Base-by-base conservation (phyloP, 2,888 invertebrate species). In the Orchesella flavescens region DNA sequence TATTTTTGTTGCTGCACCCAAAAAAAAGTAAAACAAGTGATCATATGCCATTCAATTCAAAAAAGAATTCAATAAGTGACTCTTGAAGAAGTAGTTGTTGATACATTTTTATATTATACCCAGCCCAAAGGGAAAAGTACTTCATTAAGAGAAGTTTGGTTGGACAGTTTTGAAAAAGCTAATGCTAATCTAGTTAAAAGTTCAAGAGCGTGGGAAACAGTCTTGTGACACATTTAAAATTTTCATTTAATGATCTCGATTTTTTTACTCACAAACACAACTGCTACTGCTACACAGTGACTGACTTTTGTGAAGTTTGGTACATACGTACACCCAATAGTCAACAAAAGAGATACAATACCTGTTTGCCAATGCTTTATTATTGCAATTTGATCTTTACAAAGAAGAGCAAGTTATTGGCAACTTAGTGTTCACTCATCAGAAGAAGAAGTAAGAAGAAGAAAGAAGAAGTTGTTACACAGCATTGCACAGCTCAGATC, bases 121-220 rank as follows among this genome's bases (percentile, higher is more conserved):
- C 34, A 34, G 7, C 34, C 34, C 34, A 2, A 34, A 34, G 34
- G 34, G 34, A n/a, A 34, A 17, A 21, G 21, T 65, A 65, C 75
- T 55, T 61, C 24, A 68, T 78, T 55, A 57, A 49, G 21, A 57
- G 55, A 71, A 19, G 46, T 68, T 69, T 7, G 7, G 49, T 49
- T 71, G 71, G 24, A 24, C 34, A 34, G 34, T 34, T 71, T 71
- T 71, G 55, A 10, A 19, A 19, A 46, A 24, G 34, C 57, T n/a
- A 10, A 57, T 19, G 34, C 57, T n/a, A 10, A 57, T 19, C 19
- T 57, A 57, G n/a, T 57, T 57, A 57, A 61, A 80, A 80, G 85
- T 85, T 85, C 83, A 85, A 73, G 85, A 85, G 83, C 85, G 85
- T 85, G 85, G 85, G 85, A 85, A 84, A 85, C 82, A 75, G 71